phyloP scores from a whole-genome alignment of 2,113 vertebrate genomes.

The Lamprologus ornatipinnis region DNA sequence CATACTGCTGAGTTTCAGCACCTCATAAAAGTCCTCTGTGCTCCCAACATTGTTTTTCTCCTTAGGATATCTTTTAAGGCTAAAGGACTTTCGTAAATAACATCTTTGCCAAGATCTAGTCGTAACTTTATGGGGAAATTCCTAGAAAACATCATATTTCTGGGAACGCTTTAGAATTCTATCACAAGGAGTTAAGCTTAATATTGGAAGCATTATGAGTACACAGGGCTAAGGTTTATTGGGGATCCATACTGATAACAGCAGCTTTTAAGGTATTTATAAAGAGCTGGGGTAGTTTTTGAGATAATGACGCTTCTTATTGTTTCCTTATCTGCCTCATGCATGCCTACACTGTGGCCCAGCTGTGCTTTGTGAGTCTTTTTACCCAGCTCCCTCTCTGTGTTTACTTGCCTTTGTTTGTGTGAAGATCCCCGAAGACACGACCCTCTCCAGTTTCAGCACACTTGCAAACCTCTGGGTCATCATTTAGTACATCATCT shows the following conservation, averaged over 20 bases:
- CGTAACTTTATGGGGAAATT: not conserved
- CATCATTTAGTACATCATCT: not conserved
- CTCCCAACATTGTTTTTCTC: not conserved
- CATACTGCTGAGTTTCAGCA: accelerated
- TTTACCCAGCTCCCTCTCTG: no score
- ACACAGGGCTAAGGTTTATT: no score
- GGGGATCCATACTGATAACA: not conserved
- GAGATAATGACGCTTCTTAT: not conserved
- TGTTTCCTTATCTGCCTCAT: not conserved
- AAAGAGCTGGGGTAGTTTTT: not conserved
- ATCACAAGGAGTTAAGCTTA: not conserved
- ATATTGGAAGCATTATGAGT: not conserved
- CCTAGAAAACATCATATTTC: not conserved
- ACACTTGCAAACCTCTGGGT: not conserved
- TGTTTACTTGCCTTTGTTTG: not conserved
- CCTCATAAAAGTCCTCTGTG: not conserved
- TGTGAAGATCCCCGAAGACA: not conserved
- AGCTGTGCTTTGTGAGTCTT: not conserved
- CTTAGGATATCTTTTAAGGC: not conserved
- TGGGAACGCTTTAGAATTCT: not conserved
- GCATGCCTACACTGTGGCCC: not conserved
- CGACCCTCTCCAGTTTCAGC: not conserved
- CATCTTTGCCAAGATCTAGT: not conserved
- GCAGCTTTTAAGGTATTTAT: not conserved
- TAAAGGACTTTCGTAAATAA: not conserved